phyloP scores from a whole-genome alignment of 2,888 invertebrate species.

The Metacarcinus magister region DNA sequence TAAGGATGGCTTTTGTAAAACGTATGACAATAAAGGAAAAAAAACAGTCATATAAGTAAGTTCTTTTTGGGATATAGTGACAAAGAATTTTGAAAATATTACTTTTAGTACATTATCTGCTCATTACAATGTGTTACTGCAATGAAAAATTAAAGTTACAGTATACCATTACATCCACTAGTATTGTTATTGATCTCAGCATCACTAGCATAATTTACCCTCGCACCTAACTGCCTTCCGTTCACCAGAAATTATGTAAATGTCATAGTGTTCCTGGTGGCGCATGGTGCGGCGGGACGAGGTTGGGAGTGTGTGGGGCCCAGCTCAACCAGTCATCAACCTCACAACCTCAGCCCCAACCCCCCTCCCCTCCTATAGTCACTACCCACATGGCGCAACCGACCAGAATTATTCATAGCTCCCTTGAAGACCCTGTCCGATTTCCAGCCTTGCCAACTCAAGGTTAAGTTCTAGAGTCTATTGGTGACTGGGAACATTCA shows the following conservation, averaged over 20 bases:
- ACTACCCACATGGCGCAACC: neutral
- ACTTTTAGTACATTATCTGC: too few relatives aligned
- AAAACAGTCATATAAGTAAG: too few relatives aligned
- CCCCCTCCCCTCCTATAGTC: neutral
- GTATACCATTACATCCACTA: too few relatives aligned
- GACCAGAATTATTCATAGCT: conserved; percentile 34
- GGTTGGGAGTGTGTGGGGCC: conserved; percentile 16
- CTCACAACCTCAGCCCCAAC: neutral
- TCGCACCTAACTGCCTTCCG: neutral
- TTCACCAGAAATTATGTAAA: conserved; percentile 29
- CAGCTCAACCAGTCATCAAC: neutral
- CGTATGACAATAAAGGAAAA: too few relatives aligned
- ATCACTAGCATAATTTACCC: neutral
- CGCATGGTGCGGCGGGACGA: neutral
- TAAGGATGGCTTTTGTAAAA: too few relatives aligned
- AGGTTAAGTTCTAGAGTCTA: neutral
- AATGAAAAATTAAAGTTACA: too few relatives aligned
- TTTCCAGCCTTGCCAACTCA: conserved; percentile 32
- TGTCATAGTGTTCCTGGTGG: neutral
- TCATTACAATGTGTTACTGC: too few relatives aligned
- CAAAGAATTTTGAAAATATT: too few relatives aligned
- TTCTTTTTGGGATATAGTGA: too few relatives aligned
- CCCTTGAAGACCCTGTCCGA: neutral
- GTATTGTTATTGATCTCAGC: too few relatives aligned
- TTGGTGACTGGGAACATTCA: neutral